Percentiles rank a stretch among this genome's conserved stretches.
Conservation (phyloP, 2,113 vertebrate species). For the Zootoca vivipara region DNA sequence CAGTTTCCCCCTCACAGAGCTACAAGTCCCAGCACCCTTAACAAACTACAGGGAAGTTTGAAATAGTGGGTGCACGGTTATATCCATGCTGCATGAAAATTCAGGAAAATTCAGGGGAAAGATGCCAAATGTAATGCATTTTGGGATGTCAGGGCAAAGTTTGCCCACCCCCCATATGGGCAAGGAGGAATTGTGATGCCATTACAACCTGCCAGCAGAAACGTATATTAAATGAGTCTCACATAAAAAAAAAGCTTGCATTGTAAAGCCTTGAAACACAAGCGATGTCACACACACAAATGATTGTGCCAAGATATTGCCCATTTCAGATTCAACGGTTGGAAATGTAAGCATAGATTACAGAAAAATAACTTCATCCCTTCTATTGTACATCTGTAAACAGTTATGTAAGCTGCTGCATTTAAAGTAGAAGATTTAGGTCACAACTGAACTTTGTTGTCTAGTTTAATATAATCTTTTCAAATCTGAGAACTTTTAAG, state of each 20-base stretch:
- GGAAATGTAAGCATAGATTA: constrained; percentile 56
- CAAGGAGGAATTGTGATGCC: background rate
- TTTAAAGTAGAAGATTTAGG: constrained; percentile 55
- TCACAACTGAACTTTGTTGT: constrained; percentile 55
- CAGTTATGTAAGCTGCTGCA: constrained; percentile 62
- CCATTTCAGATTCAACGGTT: constrained; percentile 49
- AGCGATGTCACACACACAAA: background rate
- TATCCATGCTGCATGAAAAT: too few species aligned
- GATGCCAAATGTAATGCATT: background rate
- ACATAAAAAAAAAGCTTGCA: background rate
- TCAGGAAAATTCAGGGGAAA: too few species aligned
- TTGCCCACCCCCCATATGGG: background rate
- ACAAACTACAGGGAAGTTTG: too few species aligned
- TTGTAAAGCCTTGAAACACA: background rate
- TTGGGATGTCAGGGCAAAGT: background rate
- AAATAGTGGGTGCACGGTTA: too few species aligned
- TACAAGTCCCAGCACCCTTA: too few species aligned
- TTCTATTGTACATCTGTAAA: constrained; percentile 62
- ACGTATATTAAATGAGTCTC: background rate
- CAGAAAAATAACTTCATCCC: constrained; percentile 43
- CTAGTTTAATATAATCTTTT: constrained; percentile 61
- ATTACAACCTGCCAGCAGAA: background rate
- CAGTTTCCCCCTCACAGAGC: too few species aligned
- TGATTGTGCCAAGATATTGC: constrained; percentile 11
- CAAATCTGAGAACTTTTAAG: constrained; percentile 52